Conservation (phyloP, 2,888 invertebrate genomes). For the Liposcelis brunnea region DNA sequence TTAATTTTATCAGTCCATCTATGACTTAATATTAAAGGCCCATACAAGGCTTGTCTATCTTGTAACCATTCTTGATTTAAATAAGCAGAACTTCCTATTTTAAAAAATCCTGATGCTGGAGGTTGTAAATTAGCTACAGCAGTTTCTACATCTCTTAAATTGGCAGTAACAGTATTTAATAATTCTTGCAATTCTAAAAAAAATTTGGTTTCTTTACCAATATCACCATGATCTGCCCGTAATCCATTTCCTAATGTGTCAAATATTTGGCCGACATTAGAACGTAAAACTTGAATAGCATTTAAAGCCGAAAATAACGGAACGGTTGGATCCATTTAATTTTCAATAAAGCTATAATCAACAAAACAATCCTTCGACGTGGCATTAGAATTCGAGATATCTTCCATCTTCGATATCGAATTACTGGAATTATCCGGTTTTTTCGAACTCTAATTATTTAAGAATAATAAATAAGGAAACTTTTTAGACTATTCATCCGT, state of each 20-base stretch:
- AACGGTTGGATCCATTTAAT: slow-evolving; percentile 46
- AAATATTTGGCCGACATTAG: slow-evolving; percentile 71
- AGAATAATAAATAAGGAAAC: too few species aligned
- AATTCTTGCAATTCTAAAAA: slow-evolving; percentile 65
- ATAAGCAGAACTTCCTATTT: slow-evolving; percentile 67
- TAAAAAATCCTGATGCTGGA: slow-evolving; percentile 65
- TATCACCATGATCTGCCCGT: slow-evolving; percentile 62
- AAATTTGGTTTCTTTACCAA: slow-evolving; percentile 46
- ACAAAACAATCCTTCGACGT: too few species aligned
- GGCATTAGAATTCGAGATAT: too few species aligned
- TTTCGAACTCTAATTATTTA: too few species aligned
- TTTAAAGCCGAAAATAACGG: slow-evolving; percentile 55
- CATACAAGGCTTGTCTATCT: slow-evolving; percentile 75
- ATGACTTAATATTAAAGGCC: slow-evolving; percentile 73
- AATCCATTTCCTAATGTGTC: slow-evolving; percentile 69
- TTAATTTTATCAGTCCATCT: slow-evolving; percentile 81
- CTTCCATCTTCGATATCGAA: too few species aligned
- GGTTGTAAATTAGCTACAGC: slow-evolving; percentile 51
- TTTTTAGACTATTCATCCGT: too few species aligned
- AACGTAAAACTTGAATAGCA: slow-evolving; percentile 58
- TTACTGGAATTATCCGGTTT: too few species aligned
- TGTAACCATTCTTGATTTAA: slow-evolving; percentile 81
- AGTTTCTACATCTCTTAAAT: slow-evolving; percentile 70
- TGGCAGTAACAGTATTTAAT: slow-evolving; percentile 59
- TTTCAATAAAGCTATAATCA: too few species aligned